Conservation (phyloP, 2,888 invertebrate genomes). For the Tetheella fluctuosa region DNA sequence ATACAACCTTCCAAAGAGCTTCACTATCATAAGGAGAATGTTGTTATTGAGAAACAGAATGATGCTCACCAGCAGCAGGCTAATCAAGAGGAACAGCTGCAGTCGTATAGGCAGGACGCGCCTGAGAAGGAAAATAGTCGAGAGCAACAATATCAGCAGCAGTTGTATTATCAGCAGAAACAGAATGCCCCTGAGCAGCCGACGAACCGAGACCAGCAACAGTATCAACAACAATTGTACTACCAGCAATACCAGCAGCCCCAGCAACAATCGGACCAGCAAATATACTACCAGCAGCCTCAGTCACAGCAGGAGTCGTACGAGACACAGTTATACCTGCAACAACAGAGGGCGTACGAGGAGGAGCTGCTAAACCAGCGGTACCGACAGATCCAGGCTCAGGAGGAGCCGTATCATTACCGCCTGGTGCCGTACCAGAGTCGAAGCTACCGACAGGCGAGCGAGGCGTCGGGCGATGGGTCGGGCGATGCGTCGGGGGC, state of each 20-base stretch:
- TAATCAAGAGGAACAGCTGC: constrained; percentile 24
- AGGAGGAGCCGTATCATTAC: constrained; percentile 52
- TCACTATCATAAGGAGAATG: constrained; percentile 33
- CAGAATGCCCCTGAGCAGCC: background rate
- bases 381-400: constrained; percentile 40
- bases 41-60: constrained; percentile 10
- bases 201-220: background rate
- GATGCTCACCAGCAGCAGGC: constrained; percentile 13
- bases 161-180: no score
- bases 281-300: constrained; percentile 22
- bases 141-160: no score
- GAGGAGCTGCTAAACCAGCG: constrained; percentile 32
- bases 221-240: constrained; percentile 28
- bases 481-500: constrained; percentile 34
- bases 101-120: constrained; percentile 25
- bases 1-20: constrained; percentile 41
- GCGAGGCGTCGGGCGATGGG: constrained; percentile 27
- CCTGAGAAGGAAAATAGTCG: background rate
- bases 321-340: constrained; percentile 10
- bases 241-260: constrained; percentile 28
- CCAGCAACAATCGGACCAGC: constrained; percentile 33
- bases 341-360: constrained; percentile 23
- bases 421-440: constrained; percentile 45
- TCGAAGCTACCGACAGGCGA: constrained; percentile 12
- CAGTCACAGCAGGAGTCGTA: background rate